Evolutionary conservation across 2,113 vertebrate species (phyloP).

Genomic region (Dicentrarchus labrax): DNA sequence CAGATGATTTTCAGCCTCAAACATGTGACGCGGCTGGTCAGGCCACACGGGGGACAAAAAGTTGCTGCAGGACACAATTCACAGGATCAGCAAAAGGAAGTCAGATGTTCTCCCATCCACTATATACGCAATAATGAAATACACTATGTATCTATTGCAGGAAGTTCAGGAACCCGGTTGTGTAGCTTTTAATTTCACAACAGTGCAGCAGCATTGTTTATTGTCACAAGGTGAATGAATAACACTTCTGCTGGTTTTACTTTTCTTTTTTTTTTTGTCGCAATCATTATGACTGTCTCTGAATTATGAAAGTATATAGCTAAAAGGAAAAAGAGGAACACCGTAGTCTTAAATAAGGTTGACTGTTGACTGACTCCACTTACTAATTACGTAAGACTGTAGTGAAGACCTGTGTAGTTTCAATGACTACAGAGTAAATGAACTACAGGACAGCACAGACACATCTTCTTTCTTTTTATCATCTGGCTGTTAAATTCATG

Average conservation of each 20-base stretch:
- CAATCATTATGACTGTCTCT: not conserved
- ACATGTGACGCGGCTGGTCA: conserved; percentile 54
- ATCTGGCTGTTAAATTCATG: not conserved
- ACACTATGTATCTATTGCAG: too few relatives aligned
- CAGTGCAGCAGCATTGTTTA: not conserved
- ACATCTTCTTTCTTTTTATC: not conserved
- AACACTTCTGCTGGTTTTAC: not conserved
- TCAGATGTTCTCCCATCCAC: not conserved
- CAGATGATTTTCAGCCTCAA: conserved; percentile 49
- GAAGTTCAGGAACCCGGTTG: not conserved
- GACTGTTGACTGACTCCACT: not conserved
- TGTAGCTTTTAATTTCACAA: not conserved
- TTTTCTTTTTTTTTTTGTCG: too few relatives aligned
- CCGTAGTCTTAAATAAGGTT: not conserved
- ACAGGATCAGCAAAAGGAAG: not conserved
- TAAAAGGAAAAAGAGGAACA: not conserved
- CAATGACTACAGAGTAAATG: not conserved
- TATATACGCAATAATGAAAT: not conserved
- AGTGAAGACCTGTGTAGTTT: not conserved
- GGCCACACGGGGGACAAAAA: conserved; percentile 9
- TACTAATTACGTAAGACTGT: not conserved
- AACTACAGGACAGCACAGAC: not conserved
- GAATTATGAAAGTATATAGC: not conserved
- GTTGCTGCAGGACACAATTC: conserved; percentile 2
- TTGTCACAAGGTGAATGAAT: not conserved